Conservation (phyloP, 1,140 invertebrate species). For the Diuraphis noxia region DNA sequence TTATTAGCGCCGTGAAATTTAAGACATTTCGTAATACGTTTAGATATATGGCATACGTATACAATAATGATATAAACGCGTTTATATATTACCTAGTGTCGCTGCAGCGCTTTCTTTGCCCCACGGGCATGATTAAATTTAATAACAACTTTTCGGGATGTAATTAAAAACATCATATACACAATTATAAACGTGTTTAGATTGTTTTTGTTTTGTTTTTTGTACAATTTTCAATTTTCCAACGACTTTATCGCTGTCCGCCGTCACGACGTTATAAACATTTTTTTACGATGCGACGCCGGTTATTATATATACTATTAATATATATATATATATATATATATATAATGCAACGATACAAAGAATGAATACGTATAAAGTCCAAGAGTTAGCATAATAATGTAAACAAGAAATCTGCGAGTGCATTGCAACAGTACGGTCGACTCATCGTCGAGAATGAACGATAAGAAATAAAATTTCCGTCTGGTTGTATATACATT, state of each 20-base stretch:
- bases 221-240: background rate
- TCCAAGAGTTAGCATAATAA: background rate
- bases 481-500: background rate
- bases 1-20: conserved; percentile 31
- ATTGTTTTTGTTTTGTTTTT: background rate
- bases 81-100: background rate
- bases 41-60: background rate
- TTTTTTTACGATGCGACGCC: background rate
- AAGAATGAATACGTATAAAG: background rate
- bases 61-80: background rate
- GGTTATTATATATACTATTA: too few species aligned
- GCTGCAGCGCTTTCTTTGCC: background rate
- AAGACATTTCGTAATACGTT: conserved; percentile 13
- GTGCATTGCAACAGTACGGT: background rate
- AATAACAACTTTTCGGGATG: background rate
- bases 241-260: background rate
- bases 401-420: background rate
- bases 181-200: background rate
- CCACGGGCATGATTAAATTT: background rate
- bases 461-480: background rate
- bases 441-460: background rate
- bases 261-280: background rate
- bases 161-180: background rate
- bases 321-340: too few species aligned
- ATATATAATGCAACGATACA: too few species aligned